phyloP scores from a whole-genome alignment of 2,797 vertebrate genomes.

The Acanthurus tractus region DNA sequence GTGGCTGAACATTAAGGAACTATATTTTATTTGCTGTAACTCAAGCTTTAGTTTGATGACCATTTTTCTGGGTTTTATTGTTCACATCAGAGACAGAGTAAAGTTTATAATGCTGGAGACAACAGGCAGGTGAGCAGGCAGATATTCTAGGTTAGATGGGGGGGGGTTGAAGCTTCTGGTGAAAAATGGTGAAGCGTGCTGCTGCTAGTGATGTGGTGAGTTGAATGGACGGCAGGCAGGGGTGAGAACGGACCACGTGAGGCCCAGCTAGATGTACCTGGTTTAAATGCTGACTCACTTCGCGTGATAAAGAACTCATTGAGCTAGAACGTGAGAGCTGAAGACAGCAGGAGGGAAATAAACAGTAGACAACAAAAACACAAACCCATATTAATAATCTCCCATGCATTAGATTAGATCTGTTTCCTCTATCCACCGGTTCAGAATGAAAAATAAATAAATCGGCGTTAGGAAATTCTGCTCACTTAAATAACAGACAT shows the following conservation, averaged over 20 bases:
- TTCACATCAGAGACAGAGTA: slow-evolving; percentile 9
- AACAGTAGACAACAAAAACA: slow-evolving; percentile 81
- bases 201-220: slow-evolving; percentile 49
- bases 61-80: not conserved
- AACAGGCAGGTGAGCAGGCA: slow-evolving; percentile 44
- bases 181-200: slow-evolving; percentile 47
- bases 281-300: slow-evolving; percentile 98
- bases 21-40: not conserved
- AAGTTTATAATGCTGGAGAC: slow-evolving; percentile 54
- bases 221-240: slow-evolving; percentile 42
- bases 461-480: slow-evolving; percentile 46
- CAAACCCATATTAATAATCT: slow-evolving; percentile 82
- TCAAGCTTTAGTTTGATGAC: not conserved
- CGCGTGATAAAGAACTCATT: slow-evolving; percentile 97
- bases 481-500: slow-evolving; percentile 36
- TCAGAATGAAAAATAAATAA: slow-evolving; percentile 54
- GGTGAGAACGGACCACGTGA: slow-evolving; percentile 50
- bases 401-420: slow-evolving; percentile 83
- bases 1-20: not conserved
- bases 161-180: slow-evolving; percentile 28
- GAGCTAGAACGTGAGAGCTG: slow-evolving; percentile 99
- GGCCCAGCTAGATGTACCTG: slow-evolving; percentile 93
- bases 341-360: slow-evolving; percentile 85
- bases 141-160: slow-evolving; percentile 19
- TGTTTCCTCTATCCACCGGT: slow-evolving; percentile 59